Conservation (phyloP, 2,888 invertebrate species). For the Biston betularia region DNA sequence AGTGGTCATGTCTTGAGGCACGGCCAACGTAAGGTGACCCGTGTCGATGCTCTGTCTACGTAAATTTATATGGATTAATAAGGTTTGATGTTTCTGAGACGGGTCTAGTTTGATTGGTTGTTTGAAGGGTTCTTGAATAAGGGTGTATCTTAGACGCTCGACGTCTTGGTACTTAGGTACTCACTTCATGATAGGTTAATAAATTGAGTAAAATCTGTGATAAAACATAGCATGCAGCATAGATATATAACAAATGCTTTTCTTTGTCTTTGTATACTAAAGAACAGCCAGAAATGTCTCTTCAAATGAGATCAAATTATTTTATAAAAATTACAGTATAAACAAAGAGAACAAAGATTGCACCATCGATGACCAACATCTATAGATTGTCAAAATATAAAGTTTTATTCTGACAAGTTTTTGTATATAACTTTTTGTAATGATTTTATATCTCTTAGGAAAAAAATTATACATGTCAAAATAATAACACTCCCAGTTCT, state of each 20-base stretch:
- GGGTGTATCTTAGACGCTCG: constrained; percentile 66
- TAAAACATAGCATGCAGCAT: not conserved
- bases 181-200: constrained; percentile 22
- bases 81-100: constrained; percentile 54
- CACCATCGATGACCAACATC: too few species aligned
- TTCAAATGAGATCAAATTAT: not conserved
- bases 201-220: constrained; percentile 9
- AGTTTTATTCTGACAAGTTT: too few species aligned
- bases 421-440: too few species aligned
- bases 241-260: not conserved
- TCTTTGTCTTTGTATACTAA: not conserved
- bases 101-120: constrained; percentile 59
- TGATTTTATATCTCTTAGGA: too few species aligned
- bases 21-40: constrained; percentile 61
- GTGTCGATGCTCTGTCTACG: constrained; percentile 50
- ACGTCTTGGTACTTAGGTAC: constrained; percentile 12
- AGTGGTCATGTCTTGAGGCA: constrained; percentile 75
- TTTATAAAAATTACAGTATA: not conserved
- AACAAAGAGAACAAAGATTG: too few species aligned
- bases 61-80: constrained; percentile 63
- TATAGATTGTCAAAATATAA: too few species aligned
- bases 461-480: too few species aligned
- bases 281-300: too few species aligned
- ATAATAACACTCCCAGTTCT: too few species aligned
- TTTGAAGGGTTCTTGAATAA: constrained; percentile 63